phyloP scores from a whole-genome alignment of 1,140 invertebrate genomes.

The Drosophila sulfurigaster region DNA sequence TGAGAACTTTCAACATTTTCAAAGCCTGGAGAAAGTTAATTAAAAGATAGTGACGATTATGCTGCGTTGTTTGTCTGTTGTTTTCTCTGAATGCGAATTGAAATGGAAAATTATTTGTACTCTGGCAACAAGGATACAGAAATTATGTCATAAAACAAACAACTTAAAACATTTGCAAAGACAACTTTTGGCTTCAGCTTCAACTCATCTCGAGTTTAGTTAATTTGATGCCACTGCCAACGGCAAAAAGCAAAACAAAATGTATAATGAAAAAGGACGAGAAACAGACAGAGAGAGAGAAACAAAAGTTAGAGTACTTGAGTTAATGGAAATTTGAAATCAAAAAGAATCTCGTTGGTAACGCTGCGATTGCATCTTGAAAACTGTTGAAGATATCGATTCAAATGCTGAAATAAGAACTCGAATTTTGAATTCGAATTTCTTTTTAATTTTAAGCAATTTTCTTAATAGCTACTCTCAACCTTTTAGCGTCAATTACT shows the following conservation, averaged over 20 bases:
- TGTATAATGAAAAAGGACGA: background rate
- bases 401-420: no score
- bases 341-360: constrained; percentile 5
- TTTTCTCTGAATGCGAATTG: constrained; percentile 33
- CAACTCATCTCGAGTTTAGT: constrained; percentile 7
- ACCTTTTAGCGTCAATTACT: background rate
- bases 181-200: constrained; percentile 4
- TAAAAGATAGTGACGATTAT: constrained; percentile 79
- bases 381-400: background rate
- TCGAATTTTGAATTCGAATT: no score
- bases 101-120: constrained; percentile 46
- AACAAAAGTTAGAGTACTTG: constrained; percentile 2
- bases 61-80: constrained; percentile 38
- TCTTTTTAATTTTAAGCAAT: background rate
- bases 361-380: background rate
- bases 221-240: constrained; percentile 10
- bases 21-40: constrained; percentile 69
- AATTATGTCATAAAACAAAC: constrained; percentile 55
- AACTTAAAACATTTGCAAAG: constrained; percentile 51
- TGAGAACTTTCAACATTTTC: constrained; percentile 52
- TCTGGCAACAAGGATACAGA: constrained; percentile 18
- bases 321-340: constrained; percentile 3
- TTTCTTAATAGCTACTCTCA: background rate
- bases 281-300: background rate
- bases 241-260: constrained; percentile 1